Base-by-base conservation (phyloP, 2,797 vertebrate species). In the Chelon labrosus region DNA sequence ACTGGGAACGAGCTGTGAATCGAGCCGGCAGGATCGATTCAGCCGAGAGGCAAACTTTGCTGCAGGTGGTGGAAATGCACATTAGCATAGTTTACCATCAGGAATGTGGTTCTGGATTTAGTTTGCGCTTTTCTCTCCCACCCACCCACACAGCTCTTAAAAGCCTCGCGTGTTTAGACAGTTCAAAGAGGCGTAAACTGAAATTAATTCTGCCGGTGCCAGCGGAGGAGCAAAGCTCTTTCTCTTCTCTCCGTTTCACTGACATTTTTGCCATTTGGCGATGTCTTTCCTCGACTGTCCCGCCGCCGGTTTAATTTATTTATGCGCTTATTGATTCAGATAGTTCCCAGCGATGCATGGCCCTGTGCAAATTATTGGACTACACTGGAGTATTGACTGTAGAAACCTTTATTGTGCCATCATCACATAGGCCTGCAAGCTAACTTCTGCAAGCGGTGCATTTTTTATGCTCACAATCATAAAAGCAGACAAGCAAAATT, bases 361-460 rank as follows among this genome's bases (percentile, higher is more conserved):
- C 47, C 53, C 46, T 19, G 47, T 79, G 82, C 70, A 75, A 78
- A 86, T 83, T 19, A 85, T 82, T 80, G 78, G 80, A 54, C 80
- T 19, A 44, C 69, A 53, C 73, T 70, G 52, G 65, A 68, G 58
- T 89, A 91, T 91, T 79, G 90, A 92, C 87, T 78, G 68, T 58
- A 62, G 64, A 85, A 90, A 77, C 73, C 79, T 90, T 87, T 85
- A 79, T 90, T 85, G 80, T 86, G 70, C 65, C 74, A 82, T 91
- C 87, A 88, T 89, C 86, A 82, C 82, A 72, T 62, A 52, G 64
- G 71, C 82, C 72, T 38, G 38, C 35, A 1, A 79, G 77, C 51
- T 62, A 7, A 8, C 86, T 92, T 83, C 85, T 91, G 90, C 90
- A 80, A 84, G 82, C 66, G 0, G 63, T 64, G 88, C 89, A 75